A percentile compares a stretch with the other conserved stretches of the same genome.
Evolutionary conservation across 2,113 vertebrate species (phyloP).

Genomic region (Pogonocichla stellata): DNA sequence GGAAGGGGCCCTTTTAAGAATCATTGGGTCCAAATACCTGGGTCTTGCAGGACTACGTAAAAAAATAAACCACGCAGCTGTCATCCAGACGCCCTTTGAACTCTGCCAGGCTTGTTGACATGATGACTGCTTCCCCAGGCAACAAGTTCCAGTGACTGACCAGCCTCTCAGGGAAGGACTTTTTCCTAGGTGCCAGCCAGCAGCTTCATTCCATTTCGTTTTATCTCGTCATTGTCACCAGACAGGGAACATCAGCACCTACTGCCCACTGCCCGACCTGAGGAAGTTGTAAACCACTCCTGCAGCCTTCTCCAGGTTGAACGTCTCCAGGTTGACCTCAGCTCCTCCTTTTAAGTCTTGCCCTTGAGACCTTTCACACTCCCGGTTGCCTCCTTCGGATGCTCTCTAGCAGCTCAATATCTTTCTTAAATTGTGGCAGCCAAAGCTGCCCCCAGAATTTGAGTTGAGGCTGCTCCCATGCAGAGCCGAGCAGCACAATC

Average conservation of each 20-base stretch:
- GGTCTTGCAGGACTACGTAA: not conserved
- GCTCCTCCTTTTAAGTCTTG: not conserved
- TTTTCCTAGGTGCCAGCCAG: not conserved
- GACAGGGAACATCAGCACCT: not conserved
- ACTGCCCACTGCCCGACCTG: not conserved
- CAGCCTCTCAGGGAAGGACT: not conserved
- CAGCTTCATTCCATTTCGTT: not conserved
- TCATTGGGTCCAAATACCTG: not conserved
- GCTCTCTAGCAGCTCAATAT: not conserved
- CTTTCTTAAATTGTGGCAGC: not conserved
- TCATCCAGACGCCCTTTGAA: not conserved
- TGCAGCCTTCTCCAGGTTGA: not conserved
- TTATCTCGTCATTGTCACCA: not conserved
- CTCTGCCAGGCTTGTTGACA: not conserved
- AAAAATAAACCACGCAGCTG: not conserved
- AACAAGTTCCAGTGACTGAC: rapidly evolving
- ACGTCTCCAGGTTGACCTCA: rapidly evolving
- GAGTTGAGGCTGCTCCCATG: rapidly evolving
- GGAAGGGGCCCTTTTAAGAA: not conserved
- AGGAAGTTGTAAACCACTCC: not conserved
- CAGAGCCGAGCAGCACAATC: not conserved
- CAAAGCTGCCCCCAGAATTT: not conserved
- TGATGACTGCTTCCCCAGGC: not conserved
- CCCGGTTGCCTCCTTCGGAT: not conserved
- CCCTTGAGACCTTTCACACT: not conserved